A percentile compares a stretch with the other conserved stretches of the same genome.
phyloP scores from a whole-genome alignment of 2,888 invertebrate genomes.

The Dioctria linearis region DNA sequence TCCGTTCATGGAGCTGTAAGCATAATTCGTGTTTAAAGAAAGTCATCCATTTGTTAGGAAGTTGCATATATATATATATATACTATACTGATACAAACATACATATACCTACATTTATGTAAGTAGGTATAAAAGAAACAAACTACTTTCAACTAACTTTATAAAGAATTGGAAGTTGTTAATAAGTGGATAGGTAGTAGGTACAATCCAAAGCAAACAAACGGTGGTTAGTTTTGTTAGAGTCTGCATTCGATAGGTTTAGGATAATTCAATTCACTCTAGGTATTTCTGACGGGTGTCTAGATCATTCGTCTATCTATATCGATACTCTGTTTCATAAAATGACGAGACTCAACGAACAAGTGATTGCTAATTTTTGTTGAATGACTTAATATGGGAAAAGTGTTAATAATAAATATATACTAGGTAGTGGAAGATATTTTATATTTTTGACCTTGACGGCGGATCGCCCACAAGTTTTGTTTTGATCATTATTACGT shows the following conservation, averaged over 20 bases:
- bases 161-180: slow-evolving; percentile 7
- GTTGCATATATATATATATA: background rate
- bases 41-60: slow-evolving; percentile 28
- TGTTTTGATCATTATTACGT: slow-evolving; percentile 31
- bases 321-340: background rate
- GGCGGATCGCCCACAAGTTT: slow-evolving; percentile 29
- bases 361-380: background rate
- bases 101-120: too few species aligned
- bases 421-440: slow-evolving; percentile 17
- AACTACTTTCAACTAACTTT: too few species aligned
- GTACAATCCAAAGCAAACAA: background rate
- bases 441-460: slow-evolving; percentile 42
- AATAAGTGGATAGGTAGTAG: background rate
- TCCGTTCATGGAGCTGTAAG: slow-evolving; percentile 36
- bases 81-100: too few species aligned
- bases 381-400: slow-evolving; percentile 36
- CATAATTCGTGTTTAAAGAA: slow-evolving; percentile 6
- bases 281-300: too few species aligned
- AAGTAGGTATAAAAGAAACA: too few species aligned
- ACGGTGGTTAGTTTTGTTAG: slow-evolving; percentile 43
- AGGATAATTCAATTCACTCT: too few species aligned
- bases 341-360: background rate
- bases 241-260: background rate
- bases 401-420: slow-evolving; percentile 22
- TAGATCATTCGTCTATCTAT: background rate